phyloP scores from a whole-genome alignment of 2,113 vertebrate genomes.

The Nicator chloris region DNA sequence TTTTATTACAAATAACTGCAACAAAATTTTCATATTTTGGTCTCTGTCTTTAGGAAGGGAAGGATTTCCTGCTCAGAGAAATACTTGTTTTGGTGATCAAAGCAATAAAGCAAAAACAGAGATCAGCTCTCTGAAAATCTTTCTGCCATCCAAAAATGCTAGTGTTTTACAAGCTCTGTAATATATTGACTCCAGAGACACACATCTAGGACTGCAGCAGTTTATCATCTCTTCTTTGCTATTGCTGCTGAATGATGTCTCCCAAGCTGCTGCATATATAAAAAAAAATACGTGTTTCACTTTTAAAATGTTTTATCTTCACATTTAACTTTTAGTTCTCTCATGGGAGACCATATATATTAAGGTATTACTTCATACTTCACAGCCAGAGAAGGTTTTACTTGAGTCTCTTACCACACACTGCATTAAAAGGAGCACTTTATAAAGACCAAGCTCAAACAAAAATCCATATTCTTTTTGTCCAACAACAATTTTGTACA shows the following conservation, averaged over 20 bases:
- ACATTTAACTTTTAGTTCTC: background rate
- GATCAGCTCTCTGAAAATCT: background rate
- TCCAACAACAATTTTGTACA: background rate
- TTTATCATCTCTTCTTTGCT: background rate
- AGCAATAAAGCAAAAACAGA: background rate
- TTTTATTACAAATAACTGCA: background rate
- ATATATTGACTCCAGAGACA: background rate
- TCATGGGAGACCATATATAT: background rate
- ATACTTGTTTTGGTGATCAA: background rate
- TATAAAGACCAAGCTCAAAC: background rate
- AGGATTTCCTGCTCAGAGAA: background rate
- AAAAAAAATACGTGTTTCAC: background rate
- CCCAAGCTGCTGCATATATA: background rate
- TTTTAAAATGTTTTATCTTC: conserved; percentile 4
- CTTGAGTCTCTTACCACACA: background rate
- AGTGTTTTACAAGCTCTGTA: background rate
- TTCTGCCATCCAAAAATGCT: background rate
- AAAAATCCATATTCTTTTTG: background rate
- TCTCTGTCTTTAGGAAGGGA: background rate
- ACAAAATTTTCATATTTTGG: background rate
- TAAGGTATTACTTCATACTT: background rate
- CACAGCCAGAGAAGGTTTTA: background rate
- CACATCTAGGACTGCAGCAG: background rate
- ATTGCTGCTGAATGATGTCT: background rate
- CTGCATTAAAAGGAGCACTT: background rate